Base-by-base conservation (phyloP, 2,113 vertebrate species). In the Pampusana beccarii region DNA sequence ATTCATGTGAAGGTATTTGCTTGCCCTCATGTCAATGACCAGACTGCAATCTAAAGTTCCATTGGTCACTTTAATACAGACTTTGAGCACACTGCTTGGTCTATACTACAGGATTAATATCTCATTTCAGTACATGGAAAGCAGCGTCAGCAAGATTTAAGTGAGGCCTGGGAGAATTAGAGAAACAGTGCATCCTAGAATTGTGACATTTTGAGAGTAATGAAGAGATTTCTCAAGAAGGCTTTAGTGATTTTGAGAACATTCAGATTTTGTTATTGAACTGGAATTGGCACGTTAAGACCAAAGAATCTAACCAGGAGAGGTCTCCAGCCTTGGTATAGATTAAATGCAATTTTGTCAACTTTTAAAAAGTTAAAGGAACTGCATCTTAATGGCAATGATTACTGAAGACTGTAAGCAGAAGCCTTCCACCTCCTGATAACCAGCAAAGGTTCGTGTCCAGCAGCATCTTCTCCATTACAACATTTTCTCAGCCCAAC, bases 251-350 rank as follows among this genome's bases (percentile, higher is more conserved):
- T 12, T 93, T 98, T 73, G 11, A 26, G 58, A 98, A 98, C 66
- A 60, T 98, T 86, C 96, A 84, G 25, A 13, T 24, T 48, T 97
- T 99, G 16, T 83, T 97, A 82, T 75, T 98, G 25, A 90, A 67
- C 46, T 84, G 72, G 80, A 95, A 97, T 44, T 96, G 95, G 86
- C 60, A 86, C 0, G 12, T 95, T 3, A 46, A 51, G 1, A 0
- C 2, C 26, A 29, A 50, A 58, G 25, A 86, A 40, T 26, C 60
- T 46, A 64, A 88, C 24, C 29, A 74, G 13, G 8, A 83, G n/a
- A 36, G 16, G 3, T 88, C 26, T 90, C 75, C 51, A 78, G 6
- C 38, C 74, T 15, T 33, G 90, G 25, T 29, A 9, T 17, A 94
- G 97, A 46, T 33, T 34, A 33, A 53, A 66, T 2, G 56, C 56